phyloP scores from a whole-genome alignment of 2,113 vertebrate species.

The rabbit (Oryctolagus cuniculus) region mOryCun1.1 NC_091438.1:8702001-8702500 shows the following conservation, averaged over 20 bases:
- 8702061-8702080: neutral
- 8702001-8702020: slow-evolving; percentile 40
- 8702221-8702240: neutral
- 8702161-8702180: neutral
- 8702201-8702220: neutral
- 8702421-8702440: neutral
- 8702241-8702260: neutral
- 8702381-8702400: neutral
- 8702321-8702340: neutral
- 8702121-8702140: neutral
- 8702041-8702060: neutral
- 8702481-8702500: neutral
- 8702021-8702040: neutral
- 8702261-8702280: neutral
- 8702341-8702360: neutral
- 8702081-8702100: neutral
- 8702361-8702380: neutral
- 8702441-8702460: neutral
- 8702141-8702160: neutral
- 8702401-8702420: neutral
- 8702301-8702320: neutral
- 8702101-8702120: neutral
- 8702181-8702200: neutral
- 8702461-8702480: neutral
- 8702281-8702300: neutral